These are phyloP conservation scores for Idaea straminata DNA, from an alignment of 2,888 invertebrate genomes.

Conservation along the genomic window DNA sequence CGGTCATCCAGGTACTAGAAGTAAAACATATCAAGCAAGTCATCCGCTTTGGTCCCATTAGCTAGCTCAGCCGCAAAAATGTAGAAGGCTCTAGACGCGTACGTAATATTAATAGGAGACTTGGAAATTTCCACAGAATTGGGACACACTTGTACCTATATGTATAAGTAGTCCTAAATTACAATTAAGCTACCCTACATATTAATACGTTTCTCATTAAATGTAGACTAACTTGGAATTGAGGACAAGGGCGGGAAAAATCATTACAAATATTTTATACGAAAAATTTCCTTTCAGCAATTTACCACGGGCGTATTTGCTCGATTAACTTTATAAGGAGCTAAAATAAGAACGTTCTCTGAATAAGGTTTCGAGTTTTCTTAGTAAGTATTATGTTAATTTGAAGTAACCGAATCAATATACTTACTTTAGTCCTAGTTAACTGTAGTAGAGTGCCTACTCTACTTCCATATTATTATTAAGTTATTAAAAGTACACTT, in stretches of 20 bases:
- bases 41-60: too few relatives aligned
- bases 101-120: neutral
- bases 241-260: neutral
- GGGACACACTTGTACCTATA: neutral
- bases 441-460: too few relatives aligned
- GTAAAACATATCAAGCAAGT: too few relatives aligned
- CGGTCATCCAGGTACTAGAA: too few relatives aligned
- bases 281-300: neutral
- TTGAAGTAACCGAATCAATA: neutral
- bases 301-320: conserved; percentile 13
- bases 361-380: conserved; percentile 11
- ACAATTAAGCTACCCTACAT: neutral
- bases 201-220: too few relatives aligned
- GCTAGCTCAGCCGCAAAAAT: too few relatives aligned
- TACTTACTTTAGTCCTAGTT: too few relatives aligned
- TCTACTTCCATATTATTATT: too few relatives aligned
- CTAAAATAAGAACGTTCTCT: conserved; percentile 1
- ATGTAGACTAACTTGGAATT: neutral
- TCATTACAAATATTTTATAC: neutral
- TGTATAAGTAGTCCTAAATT: neutral
- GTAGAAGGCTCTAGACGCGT: too few relatives aligned
- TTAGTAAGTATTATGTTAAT: neutral
- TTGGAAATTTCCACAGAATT: neutral
- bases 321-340: conserved; percentile 14
- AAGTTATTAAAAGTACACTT: too few relatives aligned